Base-by-base conservation (phyloP, 2,888 invertebrate species). In the Acanthoscelides obtectus region DNA sequence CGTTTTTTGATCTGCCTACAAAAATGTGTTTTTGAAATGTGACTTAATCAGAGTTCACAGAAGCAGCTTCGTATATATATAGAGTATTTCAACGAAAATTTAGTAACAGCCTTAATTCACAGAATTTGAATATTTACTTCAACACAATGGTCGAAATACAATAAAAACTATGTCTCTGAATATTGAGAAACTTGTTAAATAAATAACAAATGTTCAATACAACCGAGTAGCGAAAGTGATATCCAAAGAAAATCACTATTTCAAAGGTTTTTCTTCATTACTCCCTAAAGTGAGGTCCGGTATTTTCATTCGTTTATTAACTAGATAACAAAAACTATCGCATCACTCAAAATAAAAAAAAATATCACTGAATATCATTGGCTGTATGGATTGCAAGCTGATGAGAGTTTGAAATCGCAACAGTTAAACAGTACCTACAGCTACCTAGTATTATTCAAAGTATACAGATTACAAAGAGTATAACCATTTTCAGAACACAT, bases 51-150 rank as follows among this genome's bases (percentile, higher is more conserved):
- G 45, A 45, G 45, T 12, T 45, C 45, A 45, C 45, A 45, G 12
- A 45, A 45, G 45, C 17, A 45, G 3, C 45, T 17, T 45, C 17
- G 17, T 17, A n/a, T 45, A 69, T 22, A 69, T 68, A 71, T 66
- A 71, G 67, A 71, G 67, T 69, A 64, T 66, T 67, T 71, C 22
- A 67, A 68, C 20, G 69, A 72, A 69, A 72, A 70, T 22, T 65
- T 45, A 12, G 64, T 72, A 71, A 73, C 73, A 74, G 74, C 73
- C 73, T 74, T 68, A 72, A 72, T 72, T 74, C 74, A 74, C 72
- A 74, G 72, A 73, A 73, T 73, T 72, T 72, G 63, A 72, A 71
- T 63, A 70, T 69, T 71, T 22, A 70, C 64, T 70, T 70, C 70
- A 66, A 73, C 70, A 66, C 70, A 21, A 69, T 63, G 66, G 70